Evolutionary conservation across 2,113 vertebrate species (phyloP).

Genomic region (Nannobrachium achirus): DNA sequence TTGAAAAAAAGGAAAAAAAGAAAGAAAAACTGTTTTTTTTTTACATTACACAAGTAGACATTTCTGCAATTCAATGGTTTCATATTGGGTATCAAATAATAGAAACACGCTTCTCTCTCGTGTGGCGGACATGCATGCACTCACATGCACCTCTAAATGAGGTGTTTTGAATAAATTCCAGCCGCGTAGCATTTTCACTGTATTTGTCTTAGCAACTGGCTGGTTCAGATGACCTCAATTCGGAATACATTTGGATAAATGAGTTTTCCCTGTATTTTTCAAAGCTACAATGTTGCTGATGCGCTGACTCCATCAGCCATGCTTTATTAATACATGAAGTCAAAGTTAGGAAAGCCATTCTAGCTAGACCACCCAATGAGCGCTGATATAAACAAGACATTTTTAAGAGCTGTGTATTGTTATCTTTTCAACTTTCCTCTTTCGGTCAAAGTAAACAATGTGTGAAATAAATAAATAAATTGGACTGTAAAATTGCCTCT

Average conservation of each 20-base stretch:
- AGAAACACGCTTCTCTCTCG: too few species aligned
- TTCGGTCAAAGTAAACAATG: constrained; percentile 1
- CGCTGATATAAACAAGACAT: constrained; percentile 19
- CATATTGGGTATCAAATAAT: background rate
- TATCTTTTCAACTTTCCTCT: background rate
- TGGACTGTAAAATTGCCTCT: constrained; percentile 11
- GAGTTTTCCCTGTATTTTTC: constrained; percentile 4
- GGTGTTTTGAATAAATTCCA: background rate
- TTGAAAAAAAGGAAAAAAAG: too few species aligned
- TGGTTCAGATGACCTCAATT: constrained; percentile 6
- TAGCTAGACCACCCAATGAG: constrained; percentile 11
- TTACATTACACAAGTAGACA: too few species aligned
- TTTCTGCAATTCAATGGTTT: too few species aligned
- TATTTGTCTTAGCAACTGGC: constrained; percentile 5
- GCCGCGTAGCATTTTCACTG: background rate
- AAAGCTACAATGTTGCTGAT: constrained; percentile 22
- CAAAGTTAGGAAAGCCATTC: constrained; percentile 21
- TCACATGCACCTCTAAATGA: background rate
- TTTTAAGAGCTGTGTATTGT: background rate
- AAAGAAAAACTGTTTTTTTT: too few species aligned
- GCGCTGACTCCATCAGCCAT: constrained; percentile 26
- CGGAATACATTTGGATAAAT: background rate
- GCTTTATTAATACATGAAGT: constrained; percentile 49
- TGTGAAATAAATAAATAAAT: constrained; percentile 4
- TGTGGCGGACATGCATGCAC: too few species aligned